Evolutionary conservation across 2,797 vertebrate species (phyloP), one percentile per base, ranked within the genome.

Genomic region (Microctenopoma lineatum): DNA sequence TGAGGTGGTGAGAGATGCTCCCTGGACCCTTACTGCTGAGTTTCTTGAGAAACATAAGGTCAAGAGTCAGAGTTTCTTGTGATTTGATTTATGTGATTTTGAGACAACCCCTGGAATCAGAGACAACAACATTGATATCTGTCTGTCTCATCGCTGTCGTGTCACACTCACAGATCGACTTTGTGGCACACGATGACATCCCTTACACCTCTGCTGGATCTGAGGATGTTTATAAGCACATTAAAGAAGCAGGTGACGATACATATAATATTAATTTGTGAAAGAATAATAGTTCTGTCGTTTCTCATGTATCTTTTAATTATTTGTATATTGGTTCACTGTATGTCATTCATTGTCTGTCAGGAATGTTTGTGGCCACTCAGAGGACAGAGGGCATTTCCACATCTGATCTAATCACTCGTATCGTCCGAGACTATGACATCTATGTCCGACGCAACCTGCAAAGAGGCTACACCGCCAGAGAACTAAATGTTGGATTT

Each of bases 331-430:
- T 73, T 29, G 3, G 48, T 29, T 29, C 27, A 29, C 5, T 29
- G 27, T 29, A 29, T 2, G 2, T 29, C 27, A 29, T 32, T 32
- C 29, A 32, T 5, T 32, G 29, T 32, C 29, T 83, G 55, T 73
- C 84, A 99, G 98, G 97, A 80, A 99, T 99, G 98, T 99, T 99
- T 70, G 96, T 98, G 80, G 94, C 95, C 73, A 99, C 98, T 2
- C 90, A 98, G 92, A 96, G 98, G 92, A 99, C 98, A 0, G 98
- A 99, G 68, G 98, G 98, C 34, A 99, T 99, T 90, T 99, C 98
- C 57, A 99, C 98, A 0, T 99, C 98, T 0, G 98, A 99, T 64
- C 95, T 99, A 82, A 99, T 99, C 90, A 99, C 98, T 2, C 96
- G 98, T 65, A 99, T 99, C 0, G 98, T 99, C 57, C 93, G 96